Conservation (phyloP, 2,888 invertebrate genomes). For the Torymus aiolomorphi region DNA sequence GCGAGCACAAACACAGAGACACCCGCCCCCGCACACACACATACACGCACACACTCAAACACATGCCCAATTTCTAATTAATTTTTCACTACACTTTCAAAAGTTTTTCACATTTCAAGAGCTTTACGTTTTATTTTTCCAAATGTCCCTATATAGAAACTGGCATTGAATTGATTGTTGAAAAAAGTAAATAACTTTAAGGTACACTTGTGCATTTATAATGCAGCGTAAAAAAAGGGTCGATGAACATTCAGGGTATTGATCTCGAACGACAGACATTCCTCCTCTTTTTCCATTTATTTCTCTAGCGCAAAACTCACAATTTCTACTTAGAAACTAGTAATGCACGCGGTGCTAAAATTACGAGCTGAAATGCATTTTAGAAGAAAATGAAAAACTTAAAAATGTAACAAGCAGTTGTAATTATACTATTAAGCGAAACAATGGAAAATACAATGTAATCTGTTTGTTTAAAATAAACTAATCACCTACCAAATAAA, state of each 20-base stretch:
- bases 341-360: slow-evolving; percentile 51
- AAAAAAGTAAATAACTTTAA: background rate
- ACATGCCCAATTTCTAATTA: background rate
- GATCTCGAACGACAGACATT: slow-evolving; percentile 18
- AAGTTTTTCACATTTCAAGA: background rate
- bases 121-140: background rate
- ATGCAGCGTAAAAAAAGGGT: slow-evolving; percentile 8
- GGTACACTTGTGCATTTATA: slow-evolving; percentile 16
- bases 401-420: slow-evolving; percentile 66
- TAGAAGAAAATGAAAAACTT: slow-evolving; percentile 54
- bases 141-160: background rate
- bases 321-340: slow-evolving; percentile 49
- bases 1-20: too few relatives aligned
- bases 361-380: slow-evolving; percentile 53
- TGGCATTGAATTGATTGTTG: background rate
- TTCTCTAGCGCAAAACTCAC: slow-evolving; percentile 45
- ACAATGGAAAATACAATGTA: slow-evolving; percentile 61
- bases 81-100: background rate
- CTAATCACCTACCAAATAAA: slow-evolving; percentile 63
- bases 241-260: slow-evolving; percentile 18
- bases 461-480: slow-evolving; percentile 72
- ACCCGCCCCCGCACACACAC: too few relatives aligned
- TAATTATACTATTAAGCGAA: slow-evolving; percentile 56
- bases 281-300: slow-evolving; percentile 17
- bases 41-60: background rate